phyloP scores from a whole-genome alignment of 2,797 vertebrate species.

The Coilia nasus region DNA sequence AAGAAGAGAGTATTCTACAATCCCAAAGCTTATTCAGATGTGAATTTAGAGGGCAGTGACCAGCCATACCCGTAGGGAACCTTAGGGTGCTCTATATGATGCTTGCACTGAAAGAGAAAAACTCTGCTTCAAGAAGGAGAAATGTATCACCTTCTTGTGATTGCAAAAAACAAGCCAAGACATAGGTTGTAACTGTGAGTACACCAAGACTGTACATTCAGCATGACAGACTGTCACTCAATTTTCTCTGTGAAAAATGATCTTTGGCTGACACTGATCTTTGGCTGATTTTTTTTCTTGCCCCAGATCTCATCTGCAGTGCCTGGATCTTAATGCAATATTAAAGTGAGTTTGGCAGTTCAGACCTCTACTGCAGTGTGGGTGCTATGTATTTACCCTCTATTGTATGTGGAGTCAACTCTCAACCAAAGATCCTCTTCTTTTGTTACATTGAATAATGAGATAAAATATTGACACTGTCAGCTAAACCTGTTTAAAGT shows the following conservation, averaged over 20 bases:
- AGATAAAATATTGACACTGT: not conserved
- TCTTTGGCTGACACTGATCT: not conserved
- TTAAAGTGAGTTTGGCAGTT: conserved; percentile 4
- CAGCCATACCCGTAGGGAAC: not conserved
- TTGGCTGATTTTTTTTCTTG: not conserved
- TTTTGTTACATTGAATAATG: not conserved
- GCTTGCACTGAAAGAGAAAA: not conserved
- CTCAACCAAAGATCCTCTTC: not conserved
- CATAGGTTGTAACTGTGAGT: not conserved
- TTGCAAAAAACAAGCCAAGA: not conserved
- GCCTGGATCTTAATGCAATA: not conserved
- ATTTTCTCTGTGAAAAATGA: not conserved
- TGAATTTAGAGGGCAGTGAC: not conserved
- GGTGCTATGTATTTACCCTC: not conserved
- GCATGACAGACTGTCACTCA: too few relatives aligned
- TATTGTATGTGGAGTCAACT: not conserved
- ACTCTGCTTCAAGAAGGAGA: not conserved
- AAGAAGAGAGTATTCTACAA: not conserved
- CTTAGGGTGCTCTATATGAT: not conserved
- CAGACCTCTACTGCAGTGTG: not conserved
- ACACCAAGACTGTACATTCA: not conserved
- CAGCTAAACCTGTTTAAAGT: not conserved
- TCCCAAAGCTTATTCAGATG: not conserved
- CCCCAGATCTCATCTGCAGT: not conserved
- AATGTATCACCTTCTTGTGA: not conserved